Evolutionary conservation across 2,888 invertebrate genomes (phyloP), one percentile per base, ranked within the genome.

Genomic region (Mystacides longicornis): DNA sequence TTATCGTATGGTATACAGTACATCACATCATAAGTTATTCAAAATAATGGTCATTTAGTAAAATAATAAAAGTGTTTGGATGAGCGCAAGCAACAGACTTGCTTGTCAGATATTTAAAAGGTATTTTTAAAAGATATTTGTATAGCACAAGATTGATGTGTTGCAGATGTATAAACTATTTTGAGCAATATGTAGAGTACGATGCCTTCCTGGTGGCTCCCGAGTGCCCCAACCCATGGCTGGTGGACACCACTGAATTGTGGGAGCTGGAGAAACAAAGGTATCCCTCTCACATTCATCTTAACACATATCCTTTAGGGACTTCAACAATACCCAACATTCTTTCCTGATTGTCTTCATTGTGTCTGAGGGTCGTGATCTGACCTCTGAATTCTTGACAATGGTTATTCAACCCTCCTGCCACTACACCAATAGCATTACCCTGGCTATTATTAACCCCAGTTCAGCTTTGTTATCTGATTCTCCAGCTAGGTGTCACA

Each of bases 151-250:
- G n/a, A n/a, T 27, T 27, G 11, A 27, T 37, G 16, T 37, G 37
- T 68, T 62, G 3, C 70, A 91, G 91, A 69, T 86, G 89, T 71
- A 86, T 95, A 66, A 84, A 87, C 52, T 95, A 93, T 76, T 94
- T 86, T 72, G 94, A 97, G 71, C 97, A 97, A 73, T 96, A 98
- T 71, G 82, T 85, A 57, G 96, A 98, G 70, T 99, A 96, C 72
- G 99, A 99, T 77, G 87, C 93, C 59, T 92, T 96, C 75, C 84
- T 98, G 60, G 92, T 92, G 7, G 82, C 89, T 22, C 90, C 94
- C 1, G 98, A 98, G 72, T 86, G 90, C 69, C 87, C 93, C 37
- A 99, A 98, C 79, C 98, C 98, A 0, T 99, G 99, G 99, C 83
- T 93, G 65, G 86, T 89, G 23, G 98, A 99, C 67, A 94, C 87